Conservation (phyloP, 2,113 vertebrate species). For the Galemys pyrenaicus region DNA sequence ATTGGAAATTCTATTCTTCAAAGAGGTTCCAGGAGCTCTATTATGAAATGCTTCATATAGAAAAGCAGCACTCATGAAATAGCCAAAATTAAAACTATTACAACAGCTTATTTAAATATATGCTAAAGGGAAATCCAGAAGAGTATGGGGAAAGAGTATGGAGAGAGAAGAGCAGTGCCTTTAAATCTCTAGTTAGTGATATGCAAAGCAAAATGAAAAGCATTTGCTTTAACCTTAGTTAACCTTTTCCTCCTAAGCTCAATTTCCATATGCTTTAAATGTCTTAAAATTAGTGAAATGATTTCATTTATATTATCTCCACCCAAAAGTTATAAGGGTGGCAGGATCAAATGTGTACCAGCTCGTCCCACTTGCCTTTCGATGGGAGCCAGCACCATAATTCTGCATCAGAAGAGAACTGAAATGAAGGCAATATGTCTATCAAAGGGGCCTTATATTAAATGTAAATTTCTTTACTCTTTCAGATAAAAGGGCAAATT, state of each 20-base stretch:
- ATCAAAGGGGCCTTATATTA: constrained; percentile 68
- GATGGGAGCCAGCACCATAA: neutral
- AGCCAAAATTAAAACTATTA: constrained; percentile 60
- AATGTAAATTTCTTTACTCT: constrained; percentile 73
- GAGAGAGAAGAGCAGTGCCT: constrained; percentile 68
- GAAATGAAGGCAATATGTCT: constrained; percentile 63
- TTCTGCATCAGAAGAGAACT: constrained; percentile 53
- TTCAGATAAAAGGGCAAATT: constrained; percentile 73
- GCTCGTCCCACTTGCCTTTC: constrained; percentile 28
- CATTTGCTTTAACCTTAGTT: constrained; percentile 75
- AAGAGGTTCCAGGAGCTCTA: neutral
- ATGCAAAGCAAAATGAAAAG: constrained; percentile 66
- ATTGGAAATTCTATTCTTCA: neutral
- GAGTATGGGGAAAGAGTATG: constrained; percentile 54
- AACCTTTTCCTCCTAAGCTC: constrained; percentile 71
- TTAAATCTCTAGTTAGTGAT: constrained; percentile 75
- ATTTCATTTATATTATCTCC: constrained; percentile 70
- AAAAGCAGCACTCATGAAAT: constrained; percentile 41
- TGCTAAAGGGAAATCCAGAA: constrained; percentile 72
- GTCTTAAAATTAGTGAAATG: constrained; percentile 73
- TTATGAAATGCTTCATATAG: neutral
- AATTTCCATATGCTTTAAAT: constrained; percentile 74
- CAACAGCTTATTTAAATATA: constrained; percentile 74
- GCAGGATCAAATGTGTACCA: constrained; percentile 51
- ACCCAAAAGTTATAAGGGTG: constrained; percentile 52